These are phyloP conservation scores for Caerostris darwini DNA, from an alignment of 1,140 invertebrate genomes.

Conservation along the genomic window DNA sequence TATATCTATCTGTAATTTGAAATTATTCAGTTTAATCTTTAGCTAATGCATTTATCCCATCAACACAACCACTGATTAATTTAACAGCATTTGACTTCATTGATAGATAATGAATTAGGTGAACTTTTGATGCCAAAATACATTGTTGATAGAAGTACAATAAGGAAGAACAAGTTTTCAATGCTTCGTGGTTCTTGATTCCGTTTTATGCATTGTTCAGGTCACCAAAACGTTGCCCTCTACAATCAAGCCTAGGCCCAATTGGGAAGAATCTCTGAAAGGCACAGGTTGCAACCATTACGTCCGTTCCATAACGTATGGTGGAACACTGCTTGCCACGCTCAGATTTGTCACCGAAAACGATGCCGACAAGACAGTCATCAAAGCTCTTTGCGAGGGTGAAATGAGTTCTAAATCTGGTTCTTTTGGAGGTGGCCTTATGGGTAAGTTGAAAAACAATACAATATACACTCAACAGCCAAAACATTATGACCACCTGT, in stretches of 20 bases:
- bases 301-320: conserved; percentile 54
- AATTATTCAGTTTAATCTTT: no score
- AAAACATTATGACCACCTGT: no score
- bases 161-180: no score
- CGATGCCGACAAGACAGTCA: conserved; percentile 4
- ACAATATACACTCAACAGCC: no score
- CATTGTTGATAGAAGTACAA: no score
- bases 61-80: no score
- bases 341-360: conserved; percentile 31
- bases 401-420: conserved; percentile 41
- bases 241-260: not conserved
- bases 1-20: no score
- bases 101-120: no score
- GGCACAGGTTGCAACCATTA: conserved; percentile 26
- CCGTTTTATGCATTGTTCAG: not conserved
- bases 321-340: conserved; percentile 49
- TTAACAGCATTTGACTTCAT: no score
- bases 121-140: no score
- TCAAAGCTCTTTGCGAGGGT: conserved; percentile 29
- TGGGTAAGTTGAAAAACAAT: conserved; percentile 31
- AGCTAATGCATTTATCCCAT: no score
- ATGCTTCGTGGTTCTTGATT: not conserved
- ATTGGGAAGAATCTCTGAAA: not conserved
- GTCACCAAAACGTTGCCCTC: not conserved
- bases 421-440: conserved; percentile 31